Percentiles rank a stretch among this genome's conserved stretches.
phyloP scores from a whole-genome alignment of 2,113 vertebrate species.

The Gallinago undulata region DNA sequence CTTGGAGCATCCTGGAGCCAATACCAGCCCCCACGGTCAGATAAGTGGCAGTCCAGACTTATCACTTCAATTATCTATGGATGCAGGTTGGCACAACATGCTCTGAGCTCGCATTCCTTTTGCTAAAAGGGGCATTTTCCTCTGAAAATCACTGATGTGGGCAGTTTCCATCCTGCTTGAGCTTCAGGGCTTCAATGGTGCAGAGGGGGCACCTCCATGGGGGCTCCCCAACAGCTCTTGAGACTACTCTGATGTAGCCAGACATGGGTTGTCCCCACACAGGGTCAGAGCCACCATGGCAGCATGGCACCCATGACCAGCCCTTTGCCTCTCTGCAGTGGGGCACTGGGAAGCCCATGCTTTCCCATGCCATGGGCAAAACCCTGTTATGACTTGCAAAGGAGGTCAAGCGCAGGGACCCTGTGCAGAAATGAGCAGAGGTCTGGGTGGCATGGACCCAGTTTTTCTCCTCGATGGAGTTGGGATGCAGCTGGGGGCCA shows the following conservation, averaged over 20 bases:
- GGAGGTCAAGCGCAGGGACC: background rate
- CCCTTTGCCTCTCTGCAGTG: background rate
- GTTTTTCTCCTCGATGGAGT: background rate
- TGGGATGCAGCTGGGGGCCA: background rate
- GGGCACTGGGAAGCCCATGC: rapidly evolving
- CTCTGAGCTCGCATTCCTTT: background rate
- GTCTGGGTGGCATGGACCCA: background rate
- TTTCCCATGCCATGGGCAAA: background rate
- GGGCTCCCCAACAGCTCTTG: background rate
- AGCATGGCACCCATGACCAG: background rate
- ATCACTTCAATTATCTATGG: background rate
- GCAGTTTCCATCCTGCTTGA: background rate
- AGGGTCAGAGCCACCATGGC: background rate
- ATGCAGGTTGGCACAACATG: background rate
- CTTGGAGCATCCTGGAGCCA: background rate
- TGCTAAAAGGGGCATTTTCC: background rate
- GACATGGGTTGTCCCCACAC: background rate
- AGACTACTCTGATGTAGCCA: background rate
- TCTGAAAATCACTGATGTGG: background rate
- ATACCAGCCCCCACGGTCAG: rapidly evolving
- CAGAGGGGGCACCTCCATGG: rapidly evolving
- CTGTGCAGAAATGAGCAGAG: background rate
- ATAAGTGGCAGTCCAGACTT: background rate
- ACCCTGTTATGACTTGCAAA: background rate
- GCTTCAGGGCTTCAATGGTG: background rate